Conservation (phyloP, 2,797 vertebrate species). For the Capromys pilorides region DNA sequence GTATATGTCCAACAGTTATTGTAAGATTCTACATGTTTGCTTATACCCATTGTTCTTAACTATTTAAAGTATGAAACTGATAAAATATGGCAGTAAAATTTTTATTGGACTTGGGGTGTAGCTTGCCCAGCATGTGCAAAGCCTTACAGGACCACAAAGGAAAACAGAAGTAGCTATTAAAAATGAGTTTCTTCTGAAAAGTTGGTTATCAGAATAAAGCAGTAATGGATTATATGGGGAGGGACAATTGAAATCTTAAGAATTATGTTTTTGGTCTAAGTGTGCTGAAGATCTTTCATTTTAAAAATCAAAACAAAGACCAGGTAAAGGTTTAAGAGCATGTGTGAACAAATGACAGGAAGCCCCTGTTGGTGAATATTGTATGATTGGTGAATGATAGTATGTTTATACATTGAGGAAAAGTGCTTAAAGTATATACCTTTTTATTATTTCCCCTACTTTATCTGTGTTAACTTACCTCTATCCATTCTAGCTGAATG, state of each 20-base stretch:
- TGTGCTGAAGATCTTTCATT: not conserved
- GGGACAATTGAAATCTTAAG: not conserved
- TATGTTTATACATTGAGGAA: not conserved
- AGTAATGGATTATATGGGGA: not conserved
- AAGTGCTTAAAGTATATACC: not conserved
- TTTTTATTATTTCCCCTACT: not conserved
- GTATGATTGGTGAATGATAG: not conserved
- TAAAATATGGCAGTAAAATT: not conserved
- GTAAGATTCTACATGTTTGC: not conserved
- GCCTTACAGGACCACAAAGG: not conserved
- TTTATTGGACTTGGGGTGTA: not conserved
- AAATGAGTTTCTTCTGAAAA: slow-evolving; percentile 1
- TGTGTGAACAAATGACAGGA: not conserved
- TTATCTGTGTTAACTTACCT: not conserved
- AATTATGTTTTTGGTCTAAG: not conserved
- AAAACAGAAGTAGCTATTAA: not conserved
- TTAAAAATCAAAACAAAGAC: not conserved
- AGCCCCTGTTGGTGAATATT: not conserved
- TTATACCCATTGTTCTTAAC: not conserved
- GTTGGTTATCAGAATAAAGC: not conserved
- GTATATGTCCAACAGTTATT: not conserved
- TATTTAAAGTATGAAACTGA: not conserved
- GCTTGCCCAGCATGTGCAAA: not conserved
- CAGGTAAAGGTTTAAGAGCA: not conserved
- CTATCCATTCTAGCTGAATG: not conserved